Percentiles rank a stretch among this genome's conserved stretches.
phyloP scores from a whole-genome alignment of 1,140 invertebrate species.

The Bombus waltoni region DNA sequence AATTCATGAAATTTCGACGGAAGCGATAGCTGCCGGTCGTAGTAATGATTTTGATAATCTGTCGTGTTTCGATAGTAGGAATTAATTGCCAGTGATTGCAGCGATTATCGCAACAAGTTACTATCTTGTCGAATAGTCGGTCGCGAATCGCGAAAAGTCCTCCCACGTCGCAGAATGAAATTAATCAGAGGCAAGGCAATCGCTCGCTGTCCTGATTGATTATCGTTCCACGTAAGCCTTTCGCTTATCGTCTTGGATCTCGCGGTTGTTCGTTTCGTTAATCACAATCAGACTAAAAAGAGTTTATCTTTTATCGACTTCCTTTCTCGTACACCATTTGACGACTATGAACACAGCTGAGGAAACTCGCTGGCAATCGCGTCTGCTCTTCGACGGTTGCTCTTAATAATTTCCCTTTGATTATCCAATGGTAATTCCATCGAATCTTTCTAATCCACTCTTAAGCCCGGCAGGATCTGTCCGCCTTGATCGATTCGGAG shows the following conservation, averaged over 20 bases:
- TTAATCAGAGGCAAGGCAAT: not conserved
- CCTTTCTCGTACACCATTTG: not conserved
- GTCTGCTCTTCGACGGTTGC: not conserved
- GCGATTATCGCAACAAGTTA: no score
- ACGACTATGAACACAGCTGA: not conserved
- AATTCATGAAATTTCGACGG: no score
- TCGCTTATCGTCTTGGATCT: slow-evolving; percentile 9
- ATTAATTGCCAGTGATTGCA: no score
- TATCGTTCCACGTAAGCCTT: not conserved
- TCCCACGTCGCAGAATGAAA: not conserved
- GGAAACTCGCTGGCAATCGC: not conserved
- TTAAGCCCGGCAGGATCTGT: not conserved
- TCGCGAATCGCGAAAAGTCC: not conserved
- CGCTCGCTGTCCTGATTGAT: not conserved
- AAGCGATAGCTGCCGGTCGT: no score
- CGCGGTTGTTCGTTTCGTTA: not conserved
- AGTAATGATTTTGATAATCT: no score
- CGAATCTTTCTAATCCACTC: not conserved
- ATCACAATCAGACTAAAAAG: not conserved
- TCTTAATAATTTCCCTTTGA: not conserved
- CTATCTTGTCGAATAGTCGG: no score
- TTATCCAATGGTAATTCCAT: not conserved
- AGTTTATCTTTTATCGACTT: not conserved
- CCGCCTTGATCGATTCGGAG: not conserved
- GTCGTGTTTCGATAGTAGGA: no score